These are phyloP conservation scores for Xiphophorus birchmanni DNA, from an alignment of 2,797 vertebrate genomes.

Conservation along the genomic window DNA sequence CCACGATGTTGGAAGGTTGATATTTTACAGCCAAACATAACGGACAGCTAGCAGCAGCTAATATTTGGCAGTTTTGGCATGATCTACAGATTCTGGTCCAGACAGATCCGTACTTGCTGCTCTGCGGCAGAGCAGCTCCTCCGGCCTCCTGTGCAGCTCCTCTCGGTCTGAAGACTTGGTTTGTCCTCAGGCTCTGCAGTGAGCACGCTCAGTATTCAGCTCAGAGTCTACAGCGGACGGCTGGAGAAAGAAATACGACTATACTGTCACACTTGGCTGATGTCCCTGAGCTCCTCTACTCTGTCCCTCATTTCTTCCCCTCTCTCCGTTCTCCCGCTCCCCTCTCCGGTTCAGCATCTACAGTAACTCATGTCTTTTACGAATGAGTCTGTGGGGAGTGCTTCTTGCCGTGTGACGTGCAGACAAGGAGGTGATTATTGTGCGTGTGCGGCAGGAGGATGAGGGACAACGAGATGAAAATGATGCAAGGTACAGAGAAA, in stretches of 20 bases:
- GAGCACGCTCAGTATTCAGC: slow-evolving; percentile 81
- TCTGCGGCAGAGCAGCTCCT: slow-evolving; percentile 27
- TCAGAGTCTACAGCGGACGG: slow-evolving; percentile 72
- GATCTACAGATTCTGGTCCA: neutral
- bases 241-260: slow-evolving; percentile 77
- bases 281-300: slow-evolving; percentile 64
- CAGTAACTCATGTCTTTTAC: slow-evolving; percentile 54
- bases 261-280: slow-evolving; percentile 82
- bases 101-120: neutral
- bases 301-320: slow-evolving; percentile 43
- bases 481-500: slow-evolving; percentile 32
- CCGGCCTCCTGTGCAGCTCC: neutral
- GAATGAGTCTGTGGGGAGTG: slow-evolving; percentile 53
- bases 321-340: slow-evolving; percentile 13
- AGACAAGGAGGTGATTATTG: slow-evolving; percentile 40
- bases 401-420: slow-evolving; percentile 29
- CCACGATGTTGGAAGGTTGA: neutral
- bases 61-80: neutral
- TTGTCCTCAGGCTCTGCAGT: slow-evolving; percentile 72
- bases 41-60: neutral
- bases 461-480: slow-evolving; percentile 24
- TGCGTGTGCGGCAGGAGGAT: slow-evolving; percentile 18
- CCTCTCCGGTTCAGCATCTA: slow-evolving; percentile 52
- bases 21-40: neutral
- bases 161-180: slow-evolving; percentile 19